phyloP scores from a whole-genome alignment of 2,888 invertebrate genomes.

The Agrotis exclamationis region DNA sequence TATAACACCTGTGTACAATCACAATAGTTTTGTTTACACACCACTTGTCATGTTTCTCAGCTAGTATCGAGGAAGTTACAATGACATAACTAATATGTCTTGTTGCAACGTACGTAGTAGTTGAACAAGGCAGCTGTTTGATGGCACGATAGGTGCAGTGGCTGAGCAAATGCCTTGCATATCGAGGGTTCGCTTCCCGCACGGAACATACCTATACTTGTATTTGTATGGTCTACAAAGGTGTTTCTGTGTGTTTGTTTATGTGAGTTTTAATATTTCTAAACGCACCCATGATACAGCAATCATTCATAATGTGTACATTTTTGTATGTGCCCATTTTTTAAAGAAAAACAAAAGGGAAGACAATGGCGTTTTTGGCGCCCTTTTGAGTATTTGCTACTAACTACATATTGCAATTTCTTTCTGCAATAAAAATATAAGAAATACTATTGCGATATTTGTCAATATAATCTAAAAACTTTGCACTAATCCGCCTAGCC shows the following conservation, averaged over 20 bases:
- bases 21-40: conserved; percentile 52
- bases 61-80: conserved; percentile 1
- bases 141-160: no score
- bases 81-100: conserved; percentile 27
- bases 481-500: conserved; percentile 3
- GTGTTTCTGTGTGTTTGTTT: no score
- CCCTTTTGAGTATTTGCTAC: conserved; percentile 10
- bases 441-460: background rate
- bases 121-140: background rate
- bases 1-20: conserved; percentile 86
- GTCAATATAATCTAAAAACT: conserved; percentile 2
- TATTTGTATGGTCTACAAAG: no score
- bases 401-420: background rate
- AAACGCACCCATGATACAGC: no score
- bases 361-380: background rate
- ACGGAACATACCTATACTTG: no score
- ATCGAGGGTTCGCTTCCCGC: no score
- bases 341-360: no score
- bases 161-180: no score
- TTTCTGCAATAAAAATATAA: background rate
- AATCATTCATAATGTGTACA: no score
- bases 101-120: background rate
- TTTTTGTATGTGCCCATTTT: no score
- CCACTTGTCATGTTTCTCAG: conserved; percentile 9
- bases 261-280: no score